Evolutionary conservation across 2,113 vertebrate genomes (phyloP), one percentile per base, ranked within the genome.

Genomic region (Python bivittatus): DNA sequence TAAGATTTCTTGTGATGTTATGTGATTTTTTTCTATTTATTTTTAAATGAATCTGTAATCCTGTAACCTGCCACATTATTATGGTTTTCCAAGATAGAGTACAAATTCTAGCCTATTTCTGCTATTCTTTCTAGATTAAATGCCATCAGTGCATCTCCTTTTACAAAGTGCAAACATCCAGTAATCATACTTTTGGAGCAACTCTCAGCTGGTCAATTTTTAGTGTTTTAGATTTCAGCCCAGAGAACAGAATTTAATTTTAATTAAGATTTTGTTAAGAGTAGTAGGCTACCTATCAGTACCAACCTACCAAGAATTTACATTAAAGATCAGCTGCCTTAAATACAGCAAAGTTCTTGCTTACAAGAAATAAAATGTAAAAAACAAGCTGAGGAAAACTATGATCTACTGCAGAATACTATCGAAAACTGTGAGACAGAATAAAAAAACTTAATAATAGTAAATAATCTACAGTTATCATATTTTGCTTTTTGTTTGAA

Each of bases 211-310:
- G 44, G 84, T 22, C 20, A 25, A 61, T 91, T 56, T 88, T 53
- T 44, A 23, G 3, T 15, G 17, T 13, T 10, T 42, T 44, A 48
- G 29, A 10, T 60, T 64, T 79, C 8, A 79, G 33, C 17, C 17
- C 72, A 79, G 68, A 10, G 29, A 22, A 48, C 4, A 88, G 68
- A 88, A 64, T 3, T 88, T 88, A 20, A 58, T 60, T 88, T 83
- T 33, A n/a, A 3, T 94, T 92, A 48, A 60, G 91, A 54, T 4
- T 92, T 57, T 0, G 0, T n/a, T 60, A 84, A 92, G n/a, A 85
- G 42, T 0, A 0, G 0, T 1, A 0, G 48, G 4, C 10, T 33
- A 6, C 48, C 85, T 1, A 0, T 44, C 88, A 85, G 91, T 53
- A 0, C 0, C 61, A 88, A 84, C 83, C 42, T 3, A 44, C 84